Evolutionary conservation across 2,888 invertebrate genomes (phyloP).

Genomic region (Synergus japonicus): DNA sequence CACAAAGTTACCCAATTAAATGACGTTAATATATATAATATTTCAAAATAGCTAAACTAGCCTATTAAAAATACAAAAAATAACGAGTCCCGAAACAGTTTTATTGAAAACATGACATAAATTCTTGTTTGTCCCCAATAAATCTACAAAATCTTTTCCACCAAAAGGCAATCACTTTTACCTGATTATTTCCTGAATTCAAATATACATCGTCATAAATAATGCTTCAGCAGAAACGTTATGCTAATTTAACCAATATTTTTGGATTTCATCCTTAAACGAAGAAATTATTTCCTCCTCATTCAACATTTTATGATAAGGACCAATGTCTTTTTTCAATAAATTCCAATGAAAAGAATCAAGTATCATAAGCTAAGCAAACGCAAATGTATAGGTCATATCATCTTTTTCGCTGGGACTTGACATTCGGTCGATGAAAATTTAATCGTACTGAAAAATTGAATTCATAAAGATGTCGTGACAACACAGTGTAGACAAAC

Average conservation of each 20-base stretch:
- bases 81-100: conserved; percentile 4
- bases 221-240: conserved; percentile 24
- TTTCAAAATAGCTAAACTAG: background rate
- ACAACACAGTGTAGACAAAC: conserved; percentile 34
- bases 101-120: conserved; percentile 26
- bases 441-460: conserved; percentile 37
- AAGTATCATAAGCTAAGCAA: conserved; percentile 1
- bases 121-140: conserved; percentile 33
- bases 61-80: background rate
- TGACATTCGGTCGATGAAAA: conserved; percentile 21
- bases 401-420: background rate
- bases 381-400: too few species aligned
- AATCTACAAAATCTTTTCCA: conserved; percentile 21
- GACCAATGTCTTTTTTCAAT: background rate
- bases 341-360: background rate
- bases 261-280: conserved; percentile 20
- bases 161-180: conserved; percentile 36
- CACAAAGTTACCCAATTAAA: background rate
- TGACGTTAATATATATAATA: background rate
- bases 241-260: conserved; percentile 35
- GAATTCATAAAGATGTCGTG: conserved; percentile 37
- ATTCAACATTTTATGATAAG: background rate
- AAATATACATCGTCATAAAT: conserved; percentile 40
- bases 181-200: conserved; percentile 39
- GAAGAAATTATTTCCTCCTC: conserved; percentile 10